Percentiles rank a stretch among this genome's conserved stretches.
phyloP scores from a whole-genome alignment of 2,113 vertebrate genomes.

The Siniperca knerii region DNA sequence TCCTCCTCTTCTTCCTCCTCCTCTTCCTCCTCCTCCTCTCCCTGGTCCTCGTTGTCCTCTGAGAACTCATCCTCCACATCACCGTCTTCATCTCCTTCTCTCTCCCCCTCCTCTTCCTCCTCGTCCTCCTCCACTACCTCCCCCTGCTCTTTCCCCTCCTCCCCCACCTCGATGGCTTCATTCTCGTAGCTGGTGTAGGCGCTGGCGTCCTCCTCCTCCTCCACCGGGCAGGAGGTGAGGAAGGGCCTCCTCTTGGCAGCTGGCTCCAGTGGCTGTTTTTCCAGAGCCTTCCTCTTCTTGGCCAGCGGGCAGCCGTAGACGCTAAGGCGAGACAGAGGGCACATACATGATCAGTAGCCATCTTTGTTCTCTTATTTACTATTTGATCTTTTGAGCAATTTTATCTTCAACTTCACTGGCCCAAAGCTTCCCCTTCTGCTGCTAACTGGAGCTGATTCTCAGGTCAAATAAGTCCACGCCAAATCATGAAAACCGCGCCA shows the following conservation, averaged over 20 bases:
- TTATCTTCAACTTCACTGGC: neutral
- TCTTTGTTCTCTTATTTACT: conserved; percentile 39
- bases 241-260: conserved; percentile 91
- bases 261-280: conserved; percentile 93
- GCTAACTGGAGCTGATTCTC: conserved; percentile 7
- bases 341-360: conserved; percentile 38
- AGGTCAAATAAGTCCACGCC: conserved; percentile 13
- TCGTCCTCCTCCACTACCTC: conserved; percentile 73
- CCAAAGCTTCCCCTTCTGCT: neutral
- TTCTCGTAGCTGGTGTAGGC: conserved; percentile 89
- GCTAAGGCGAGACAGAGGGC: conserved; percentile 78
- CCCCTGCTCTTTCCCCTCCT: conserved; percentile 59
- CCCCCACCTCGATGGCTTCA: conserved; percentile 83
- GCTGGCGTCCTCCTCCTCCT: conserved; percentile 65
- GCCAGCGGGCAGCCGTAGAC: conserved; percentile 98
- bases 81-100: conserved; percentile 69
- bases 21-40: conserved; percentile 69
- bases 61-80: conserved; percentile 81
- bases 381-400: conserved; percentile 2
- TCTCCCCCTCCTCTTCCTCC: conserved; percentile 61
- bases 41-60: conserved; percentile 77
- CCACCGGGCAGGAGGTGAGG: conserved; percentile 81
- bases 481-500: neutral
- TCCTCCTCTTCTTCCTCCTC: conserved; percentile 64
- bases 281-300: conserved; percentile 97